A percentile compares a stretch with the other conserved stretches of the same genome.
These are phyloP conservation scores for Lasioglossum zephyrum DNA, from an alignment of 2,888 invertebrate species.

Conservation along the genomic window DNA sequence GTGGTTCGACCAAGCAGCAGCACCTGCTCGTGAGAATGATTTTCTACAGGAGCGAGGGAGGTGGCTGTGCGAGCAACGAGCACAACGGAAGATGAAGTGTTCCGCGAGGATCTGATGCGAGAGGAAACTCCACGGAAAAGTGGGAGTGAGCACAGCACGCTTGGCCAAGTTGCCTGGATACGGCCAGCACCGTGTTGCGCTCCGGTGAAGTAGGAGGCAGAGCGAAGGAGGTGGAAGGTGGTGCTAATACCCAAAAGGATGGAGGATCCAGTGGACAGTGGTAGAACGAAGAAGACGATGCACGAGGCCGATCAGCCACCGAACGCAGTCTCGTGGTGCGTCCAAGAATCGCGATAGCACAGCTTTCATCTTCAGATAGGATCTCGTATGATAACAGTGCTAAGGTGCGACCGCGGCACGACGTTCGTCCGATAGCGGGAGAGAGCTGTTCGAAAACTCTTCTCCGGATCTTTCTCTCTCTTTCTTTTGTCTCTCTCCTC, in stretches of 20 bases:
- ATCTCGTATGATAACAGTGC: conserved; percentile 19
- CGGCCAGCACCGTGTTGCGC: conserved; percentile 74
- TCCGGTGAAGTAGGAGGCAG: conserved; percentile 68
- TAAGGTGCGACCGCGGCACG: background rate
- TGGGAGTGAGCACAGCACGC: conserved; percentile 63
- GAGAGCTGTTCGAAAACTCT: background rate
- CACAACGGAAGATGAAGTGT: conserved; percentile 32
- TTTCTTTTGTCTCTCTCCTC: background rate
- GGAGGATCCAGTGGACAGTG: conserved; percentile 62
- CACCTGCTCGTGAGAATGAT: conserved; percentile 35
- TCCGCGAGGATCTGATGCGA: conserved; percentile 38
- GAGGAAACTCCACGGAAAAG: conserved; percentile 43
- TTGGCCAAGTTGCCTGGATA: conserved; percentile 72
- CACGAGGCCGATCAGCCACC: conserved; percentile 58
- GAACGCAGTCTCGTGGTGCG: conserved; percentile 59
- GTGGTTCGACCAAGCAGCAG: conserved; percentile 2
- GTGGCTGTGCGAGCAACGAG: conserved; percentile 13
- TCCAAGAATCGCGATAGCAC: conserved; percentile 64
- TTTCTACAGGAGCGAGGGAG: conserved; percentile 17
- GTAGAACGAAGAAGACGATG: conserved; percentile 68
- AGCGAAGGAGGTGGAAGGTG: conserved; percentile 61
- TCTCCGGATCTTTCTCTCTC: background rate
- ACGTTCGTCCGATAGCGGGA: background rate
- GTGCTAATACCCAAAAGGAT: conserved; percentile 64
- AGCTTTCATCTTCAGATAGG: conserved; percentile 26